phyloP scores from a whole-genome alignment of 2,888 invertebrate genomes.

The Pachycephus smyrnensis region DNA sequence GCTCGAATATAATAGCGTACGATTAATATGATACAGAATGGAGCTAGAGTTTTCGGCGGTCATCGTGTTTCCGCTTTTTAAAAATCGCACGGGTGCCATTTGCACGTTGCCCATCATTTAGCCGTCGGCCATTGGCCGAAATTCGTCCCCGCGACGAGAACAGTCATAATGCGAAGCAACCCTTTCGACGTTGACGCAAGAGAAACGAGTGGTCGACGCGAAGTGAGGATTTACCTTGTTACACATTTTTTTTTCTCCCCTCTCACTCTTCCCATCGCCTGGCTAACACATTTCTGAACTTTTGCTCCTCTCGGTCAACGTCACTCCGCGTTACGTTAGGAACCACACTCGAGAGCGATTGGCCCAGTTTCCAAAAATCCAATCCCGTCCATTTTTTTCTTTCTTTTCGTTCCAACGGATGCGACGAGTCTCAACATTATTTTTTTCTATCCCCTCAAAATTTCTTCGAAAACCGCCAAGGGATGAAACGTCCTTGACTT shows the following conservation, averaged over 20 bases:
- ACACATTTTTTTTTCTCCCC: neutral
- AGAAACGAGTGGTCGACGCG: neutral
- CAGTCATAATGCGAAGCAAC: neutral
- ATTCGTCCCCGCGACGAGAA: neutral
- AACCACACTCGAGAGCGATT: neutral
- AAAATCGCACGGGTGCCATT: conserved; percentile 34
- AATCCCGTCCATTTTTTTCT: neutral
- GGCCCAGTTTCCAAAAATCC: neutral
- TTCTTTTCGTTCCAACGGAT: neutral
- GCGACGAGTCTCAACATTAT: neutral
- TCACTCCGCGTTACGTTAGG: neutral
- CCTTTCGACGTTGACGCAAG: neutral
- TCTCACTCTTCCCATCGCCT: conserved; percentile 6
- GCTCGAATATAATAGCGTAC: neutral
- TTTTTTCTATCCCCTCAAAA: neutral
- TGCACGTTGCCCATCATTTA: conserved; percentile 56
- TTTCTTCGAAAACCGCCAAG: neutral
- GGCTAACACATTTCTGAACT: conserved; percentile 46
- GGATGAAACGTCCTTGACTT: neutral
- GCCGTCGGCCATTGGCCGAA: neutral
- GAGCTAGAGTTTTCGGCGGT: neutral
- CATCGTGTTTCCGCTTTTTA: neutral
- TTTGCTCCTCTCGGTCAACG: neutral
- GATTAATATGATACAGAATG: conserved; percentile 1
- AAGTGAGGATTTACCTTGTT: neutral